Evolutionary conservation across 2,113 vertebrate species (phyloP).

Genomic region (Poecile atricapillus): DNA sequence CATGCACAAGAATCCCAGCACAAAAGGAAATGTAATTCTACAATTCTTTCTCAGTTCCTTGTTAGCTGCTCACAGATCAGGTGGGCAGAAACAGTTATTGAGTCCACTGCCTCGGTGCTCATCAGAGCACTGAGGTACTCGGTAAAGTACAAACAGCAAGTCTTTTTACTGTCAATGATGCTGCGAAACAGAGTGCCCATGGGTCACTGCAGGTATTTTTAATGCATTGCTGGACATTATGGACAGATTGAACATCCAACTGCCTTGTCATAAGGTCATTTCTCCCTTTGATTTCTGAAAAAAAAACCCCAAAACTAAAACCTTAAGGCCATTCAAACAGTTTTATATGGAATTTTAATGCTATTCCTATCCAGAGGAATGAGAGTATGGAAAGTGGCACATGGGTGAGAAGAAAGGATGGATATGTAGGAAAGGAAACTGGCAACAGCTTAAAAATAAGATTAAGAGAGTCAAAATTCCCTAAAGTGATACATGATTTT

Average conservation of each 20-base stretch:
- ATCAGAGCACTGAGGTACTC: not conserved
- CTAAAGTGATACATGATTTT: not conserved
- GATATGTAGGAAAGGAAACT: not conserved
- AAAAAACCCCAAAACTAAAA: not conserved
- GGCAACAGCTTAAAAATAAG: not conserved
- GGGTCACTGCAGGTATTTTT: not conserved
- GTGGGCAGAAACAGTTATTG: not conserved
- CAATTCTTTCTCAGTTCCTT: not conserved
- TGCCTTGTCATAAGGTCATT: not conserved
- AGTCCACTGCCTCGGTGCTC: not conserved
- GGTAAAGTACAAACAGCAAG: not conserved
- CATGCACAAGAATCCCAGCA: not conserved
- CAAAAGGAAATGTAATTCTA: not conserved
- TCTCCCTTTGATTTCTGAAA: not conserved
- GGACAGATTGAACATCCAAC: not conserved
- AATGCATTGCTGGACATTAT: not conserved
- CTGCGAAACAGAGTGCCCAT: not conserved
- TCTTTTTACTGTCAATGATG: not conserved
- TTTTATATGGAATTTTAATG: not conserved
- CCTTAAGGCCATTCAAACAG: not conserved
- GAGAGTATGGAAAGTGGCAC: not conserved
- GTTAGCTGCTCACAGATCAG: not conserved
- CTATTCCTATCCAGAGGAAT: not conserved
- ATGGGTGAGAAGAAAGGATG: not conserved
- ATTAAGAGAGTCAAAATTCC: not conserved